phyloP scores from a whole-genome alignment of 2,888 invertebrate species.

The Lottia gigantea region DNA sequence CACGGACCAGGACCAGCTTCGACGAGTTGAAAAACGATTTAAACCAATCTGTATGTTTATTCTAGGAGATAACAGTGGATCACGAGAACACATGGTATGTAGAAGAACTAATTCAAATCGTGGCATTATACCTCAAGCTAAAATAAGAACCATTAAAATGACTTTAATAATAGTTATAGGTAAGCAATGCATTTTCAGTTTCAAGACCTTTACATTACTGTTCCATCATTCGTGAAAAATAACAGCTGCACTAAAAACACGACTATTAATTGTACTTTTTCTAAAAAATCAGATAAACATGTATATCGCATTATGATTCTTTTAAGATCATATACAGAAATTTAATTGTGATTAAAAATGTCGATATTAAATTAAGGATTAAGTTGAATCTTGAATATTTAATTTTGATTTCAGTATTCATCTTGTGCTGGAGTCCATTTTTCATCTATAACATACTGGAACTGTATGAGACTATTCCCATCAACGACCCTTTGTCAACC shows the following conservation, averaged over 20 bases:
- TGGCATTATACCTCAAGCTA: constrained; percentile 64
- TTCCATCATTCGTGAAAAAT: no score
- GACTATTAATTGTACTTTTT: no score
- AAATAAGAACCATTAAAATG: constrained; percentile 66
- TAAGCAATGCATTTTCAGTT: constrained; percentile 32
- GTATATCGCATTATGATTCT: no score
- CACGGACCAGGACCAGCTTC: no score
- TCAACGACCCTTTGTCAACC: constrained; percentile 77
- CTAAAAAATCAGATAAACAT: no score
- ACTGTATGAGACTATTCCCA: constrained; percentile 73
- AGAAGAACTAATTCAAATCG: constrained; percentile 24
- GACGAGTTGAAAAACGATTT: no score
- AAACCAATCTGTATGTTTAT: not conserved
- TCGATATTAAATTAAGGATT: no score
- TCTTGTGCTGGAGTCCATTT: constrained; percentile 95
- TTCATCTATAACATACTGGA: constrained; percentile 91
- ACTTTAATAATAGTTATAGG: constrained; percentile 65
- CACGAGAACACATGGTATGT: not conserved
- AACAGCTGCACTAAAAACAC: no score
- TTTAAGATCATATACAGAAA: no score
- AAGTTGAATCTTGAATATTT: no score
- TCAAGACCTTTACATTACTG: not conserved
- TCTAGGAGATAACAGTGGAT: not conserved
- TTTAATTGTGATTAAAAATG: no score
- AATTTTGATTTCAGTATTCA: constrained; percentile 89